These are phyloP conservation scores for Lutra lutra DNA, from an alignment of 2,797 vertebrate species.

Conservation along the genomic window DNA sequence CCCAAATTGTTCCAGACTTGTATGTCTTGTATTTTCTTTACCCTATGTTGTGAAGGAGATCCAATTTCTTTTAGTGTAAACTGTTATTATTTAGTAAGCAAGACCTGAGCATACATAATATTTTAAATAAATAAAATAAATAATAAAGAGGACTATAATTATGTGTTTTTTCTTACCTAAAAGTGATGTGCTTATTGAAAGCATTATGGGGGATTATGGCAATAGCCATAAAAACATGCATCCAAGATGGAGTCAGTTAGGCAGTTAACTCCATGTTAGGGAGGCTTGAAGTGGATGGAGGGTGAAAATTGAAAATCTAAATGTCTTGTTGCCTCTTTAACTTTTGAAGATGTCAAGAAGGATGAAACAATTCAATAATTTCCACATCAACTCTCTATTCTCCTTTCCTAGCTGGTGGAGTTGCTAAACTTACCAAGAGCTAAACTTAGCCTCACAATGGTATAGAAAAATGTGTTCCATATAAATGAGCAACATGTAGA, in stretches of 20 bases:
- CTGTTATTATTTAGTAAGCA: background rate
- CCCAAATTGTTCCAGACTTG: background rate
- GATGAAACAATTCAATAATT: background rate
- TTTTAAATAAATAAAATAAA: conserved; percentile 15
- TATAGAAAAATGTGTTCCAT: background rate
- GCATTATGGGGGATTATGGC: background rate
- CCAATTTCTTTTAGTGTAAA: background rate
- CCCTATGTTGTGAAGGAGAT: background rate
- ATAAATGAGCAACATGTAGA: background rate
- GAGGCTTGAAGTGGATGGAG: background rate
- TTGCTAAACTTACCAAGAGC: background rate
- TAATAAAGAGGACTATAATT: background rate
- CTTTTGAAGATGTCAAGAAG: background rate
- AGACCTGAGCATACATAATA: background rate
- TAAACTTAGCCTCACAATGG: background rate
- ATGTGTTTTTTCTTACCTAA: conserved; percentile 1
- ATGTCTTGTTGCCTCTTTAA: background rate
- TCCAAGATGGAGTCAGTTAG: background rate
- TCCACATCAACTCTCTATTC: background rate
- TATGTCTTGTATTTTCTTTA: conserved; percentile 1
- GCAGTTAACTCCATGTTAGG: background rate
- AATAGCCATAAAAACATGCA: background rate
- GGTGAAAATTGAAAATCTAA: background rate
- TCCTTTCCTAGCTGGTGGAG: background rate
- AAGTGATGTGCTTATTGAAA: background rate